These are phyloP conservation scores for Cacoxenus indagator DNA, from an alignment of 2,888 invertebrate species.

Conservation along the genomic window DNA sequence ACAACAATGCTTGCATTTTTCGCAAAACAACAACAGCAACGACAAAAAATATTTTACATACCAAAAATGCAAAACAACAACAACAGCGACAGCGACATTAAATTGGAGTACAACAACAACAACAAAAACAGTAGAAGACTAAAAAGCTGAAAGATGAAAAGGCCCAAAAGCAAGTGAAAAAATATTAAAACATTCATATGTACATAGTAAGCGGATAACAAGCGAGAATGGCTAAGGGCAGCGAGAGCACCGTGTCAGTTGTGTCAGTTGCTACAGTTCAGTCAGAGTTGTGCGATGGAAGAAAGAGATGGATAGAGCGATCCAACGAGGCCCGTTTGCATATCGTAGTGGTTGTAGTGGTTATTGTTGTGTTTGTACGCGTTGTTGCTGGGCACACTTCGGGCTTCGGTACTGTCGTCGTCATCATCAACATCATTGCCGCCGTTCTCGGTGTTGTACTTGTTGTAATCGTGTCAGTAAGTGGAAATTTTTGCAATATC, in stretches of 20 bases:
- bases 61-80: conserved; percentile 13
- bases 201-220: no score
- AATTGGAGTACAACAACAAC: not conserved
- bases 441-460: not conserved
- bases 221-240: no score
- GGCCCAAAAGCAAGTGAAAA: not conserved
- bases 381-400: conserved; percentile 3
- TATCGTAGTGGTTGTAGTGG: not conserved
- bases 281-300: not conserved
- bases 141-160: not conserved
- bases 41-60: conserved; percentile 28
- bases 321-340: conserved; percentile 1
- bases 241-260: no score
- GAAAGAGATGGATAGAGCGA: not conserved
- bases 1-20: conserved; percentile 5
- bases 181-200: not conserved
- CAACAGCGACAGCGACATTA: not conserved
- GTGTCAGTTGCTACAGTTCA: not conserved
- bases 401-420: no score
- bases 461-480: conserved; percentile 11
- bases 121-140: not conserved
- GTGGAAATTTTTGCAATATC: conserved; percentile 33
- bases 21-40: not conserved
- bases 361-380: not conserved
- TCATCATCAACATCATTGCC: not conserved